A percentile compares a stretch with the other conserved stretches of the same genome.
phyloP scores from a whole-genome alignment of 2,113 vertebrate genomes.

The Galemys pyrenaicus region DNA sequence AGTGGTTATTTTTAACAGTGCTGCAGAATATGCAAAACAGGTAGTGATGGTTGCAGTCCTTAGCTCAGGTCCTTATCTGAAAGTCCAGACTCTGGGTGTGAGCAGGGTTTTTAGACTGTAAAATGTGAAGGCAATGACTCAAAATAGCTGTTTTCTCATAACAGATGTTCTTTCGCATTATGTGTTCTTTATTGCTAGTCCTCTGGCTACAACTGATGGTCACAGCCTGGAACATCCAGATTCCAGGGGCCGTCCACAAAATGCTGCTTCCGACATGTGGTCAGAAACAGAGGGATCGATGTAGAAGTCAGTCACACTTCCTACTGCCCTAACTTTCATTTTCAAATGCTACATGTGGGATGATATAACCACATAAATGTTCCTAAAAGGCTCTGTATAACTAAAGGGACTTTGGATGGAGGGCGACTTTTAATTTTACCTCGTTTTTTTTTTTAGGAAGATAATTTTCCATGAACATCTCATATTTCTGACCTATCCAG shows the following conservation, averaged over 20 bases:
- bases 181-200: neutral
- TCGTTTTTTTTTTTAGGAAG: neutral
- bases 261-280: neutral
- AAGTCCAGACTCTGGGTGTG: too few relatives aligned
- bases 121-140: too few relatives aligned
- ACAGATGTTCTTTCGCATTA: neutral
- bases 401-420: neutral
- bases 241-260: neutral
- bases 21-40: too few relatives aligned
- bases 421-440: neutral
- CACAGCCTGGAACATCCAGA: neutral
- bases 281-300: neutral
- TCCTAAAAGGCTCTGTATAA: neutral
- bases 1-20: too few relatives aligned
- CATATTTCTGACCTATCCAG: neutral
- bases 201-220: neutral
- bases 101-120: too few relatives aligned
- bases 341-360: neutral
- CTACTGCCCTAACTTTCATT: neutral
- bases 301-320: neutral
- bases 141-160: too few relatives aligned
- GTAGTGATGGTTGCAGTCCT: too few relatives aligned
- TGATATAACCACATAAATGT: neutral
- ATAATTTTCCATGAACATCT: neutral
- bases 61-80: too few relatives aligned